These are phyloP conservation scores for Tenebrio molitor DNA, from an alignment of 1,140 invertebrate genomes.

Conservation along the genomic window DNA sequence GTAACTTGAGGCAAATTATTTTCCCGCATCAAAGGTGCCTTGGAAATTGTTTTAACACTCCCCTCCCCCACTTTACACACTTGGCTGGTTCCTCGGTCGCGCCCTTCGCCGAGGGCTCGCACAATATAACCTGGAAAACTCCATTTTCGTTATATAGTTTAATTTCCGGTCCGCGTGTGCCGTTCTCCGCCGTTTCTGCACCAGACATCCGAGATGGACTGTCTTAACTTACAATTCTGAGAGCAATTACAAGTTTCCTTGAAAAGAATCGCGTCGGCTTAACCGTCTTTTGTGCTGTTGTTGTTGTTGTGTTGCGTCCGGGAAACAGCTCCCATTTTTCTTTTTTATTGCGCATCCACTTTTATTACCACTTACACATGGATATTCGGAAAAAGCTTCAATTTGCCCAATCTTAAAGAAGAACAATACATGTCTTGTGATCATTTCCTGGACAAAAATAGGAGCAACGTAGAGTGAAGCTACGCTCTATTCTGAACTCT, in stretches of 20 bases:
- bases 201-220: constrained; percentile 35
- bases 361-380: no score
- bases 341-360: neutral
- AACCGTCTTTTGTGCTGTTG: neutral
- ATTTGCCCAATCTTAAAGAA: no score
- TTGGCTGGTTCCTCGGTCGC: constrained; percentile 47
- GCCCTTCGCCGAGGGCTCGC: constrained; percentile 6
- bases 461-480: no score
- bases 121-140: constrained; percentile 31
- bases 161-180: constrained; percentile 27
- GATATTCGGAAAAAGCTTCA: no score
- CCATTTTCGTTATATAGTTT: constrained; percentile 35
- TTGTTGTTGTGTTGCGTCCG: neutral
- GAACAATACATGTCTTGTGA: no score
- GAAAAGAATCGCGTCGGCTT: constrained; percentile 18
- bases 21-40: constrained; percentile 61
- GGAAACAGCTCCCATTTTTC: neutral
- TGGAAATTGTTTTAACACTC: constrained; percentile 62
- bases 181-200: constrained; percentile 23
- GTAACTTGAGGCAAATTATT: constrained; percentile 62
- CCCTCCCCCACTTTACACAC: constrained; percentile 53
- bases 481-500: no score
- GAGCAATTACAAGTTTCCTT: constrained; percentile 44
- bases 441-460: no score
- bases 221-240: constrained; percentile 27